A percentile compares a stretch with the other conserved stretches of the same genome.
phyloP scores from a whole-genome alignment of 2,888 invertebrate genomes.

The Erebia palarica region DNA sequence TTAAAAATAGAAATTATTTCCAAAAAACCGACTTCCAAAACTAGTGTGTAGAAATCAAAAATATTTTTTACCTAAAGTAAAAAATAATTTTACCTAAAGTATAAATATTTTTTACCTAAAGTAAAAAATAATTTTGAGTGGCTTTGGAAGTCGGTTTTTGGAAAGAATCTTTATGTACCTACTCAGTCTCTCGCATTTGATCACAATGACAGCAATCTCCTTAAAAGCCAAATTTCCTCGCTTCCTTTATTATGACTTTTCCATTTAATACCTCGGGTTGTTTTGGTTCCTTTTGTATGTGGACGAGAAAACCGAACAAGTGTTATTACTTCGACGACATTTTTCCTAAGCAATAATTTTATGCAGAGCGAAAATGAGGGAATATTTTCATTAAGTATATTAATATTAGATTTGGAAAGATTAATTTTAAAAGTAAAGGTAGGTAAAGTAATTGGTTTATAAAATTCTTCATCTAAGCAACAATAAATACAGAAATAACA shows the following conservation, averaged over 20 bases:
- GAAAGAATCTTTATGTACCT: background rate
- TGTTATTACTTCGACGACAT: conserved; percentile 20
- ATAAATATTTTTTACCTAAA: too few relatives aligned
- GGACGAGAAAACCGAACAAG: conserved; percentile 31
- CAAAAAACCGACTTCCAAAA: too few relatives aligned
- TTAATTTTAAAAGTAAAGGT: background rate
- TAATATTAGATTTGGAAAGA: background rate
- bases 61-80: too few relatives aligned
- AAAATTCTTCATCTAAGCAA: too few relatives aligned
- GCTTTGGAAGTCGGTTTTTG: too few relatives aligned
- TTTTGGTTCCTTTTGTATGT: conserved; percentile 32
- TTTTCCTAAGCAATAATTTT: conserved; percentile 25
- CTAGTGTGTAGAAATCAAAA: too few relatives aligned
- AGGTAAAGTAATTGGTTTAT: too few relatives aligned
- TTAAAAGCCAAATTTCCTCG: conserved; percentile 49
- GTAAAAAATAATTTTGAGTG: too few relatives aligned
- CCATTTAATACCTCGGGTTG: conserved; percentile 46
- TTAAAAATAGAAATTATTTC: too few relatives aligned
- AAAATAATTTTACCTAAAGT: too few relatives aligned
- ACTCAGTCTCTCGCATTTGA: conserved; percentile 38
- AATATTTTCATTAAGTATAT: background rate
- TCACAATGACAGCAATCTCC: conserved; percentile 60
- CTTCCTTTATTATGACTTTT: conserved; percentile 52
- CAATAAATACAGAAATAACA: too few relatives aligned
- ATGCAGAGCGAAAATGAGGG: conserved; percentile 24